Conservation (phyloP, 2,113 vertebrate species). For the Pterocles orientalis region DNA sequence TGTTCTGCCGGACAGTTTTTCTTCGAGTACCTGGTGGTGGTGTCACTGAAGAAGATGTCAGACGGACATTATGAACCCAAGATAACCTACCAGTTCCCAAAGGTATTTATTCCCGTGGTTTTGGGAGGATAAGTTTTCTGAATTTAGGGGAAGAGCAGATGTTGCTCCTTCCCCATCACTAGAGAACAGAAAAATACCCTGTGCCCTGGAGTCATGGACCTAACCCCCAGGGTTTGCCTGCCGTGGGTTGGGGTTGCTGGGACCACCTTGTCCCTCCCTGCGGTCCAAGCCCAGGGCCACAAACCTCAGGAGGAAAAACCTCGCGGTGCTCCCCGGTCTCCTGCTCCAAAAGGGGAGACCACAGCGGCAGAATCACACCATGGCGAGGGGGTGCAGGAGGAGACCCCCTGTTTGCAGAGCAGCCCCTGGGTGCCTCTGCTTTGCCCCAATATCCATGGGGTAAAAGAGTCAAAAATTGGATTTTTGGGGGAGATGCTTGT, state of each 20-base stretch:
- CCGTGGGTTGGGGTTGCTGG: not conserved
- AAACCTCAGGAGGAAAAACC: not conserved
- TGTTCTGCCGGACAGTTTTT: slow-evolving; percentile 86
- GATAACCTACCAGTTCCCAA: slow-evolving; percentile 95
- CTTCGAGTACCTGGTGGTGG: slow-evolving; percentile 96
- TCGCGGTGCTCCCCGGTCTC: not conserved
- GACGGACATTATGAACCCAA: slow-evolving; percentile 83
- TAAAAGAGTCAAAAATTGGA: not conserved
- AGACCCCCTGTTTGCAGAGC: not conserved
- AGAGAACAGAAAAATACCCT: not conserved
- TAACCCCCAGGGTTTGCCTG: not conserved
- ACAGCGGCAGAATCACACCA: not conserved
- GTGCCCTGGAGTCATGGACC: not conserved
- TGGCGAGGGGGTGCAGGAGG: not conserved
- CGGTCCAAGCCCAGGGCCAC: not conserved
- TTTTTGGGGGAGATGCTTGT: not conserved
- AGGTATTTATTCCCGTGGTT: slow-evolving; percentile 75
- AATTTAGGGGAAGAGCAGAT: not conserved
- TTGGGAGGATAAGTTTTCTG: not conserved
- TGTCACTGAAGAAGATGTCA: slow-evolving; percentile 81
- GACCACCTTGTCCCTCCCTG: not conserved
- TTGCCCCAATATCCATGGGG: not conserved
- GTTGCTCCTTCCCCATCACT: not conserved
- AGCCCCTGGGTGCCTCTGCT: not conserved
- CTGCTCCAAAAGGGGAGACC: not conserved